Base-by-base conservation (phyloP, 2,113 vertebrate species). In the Dromiciops gliroides region DNA sequence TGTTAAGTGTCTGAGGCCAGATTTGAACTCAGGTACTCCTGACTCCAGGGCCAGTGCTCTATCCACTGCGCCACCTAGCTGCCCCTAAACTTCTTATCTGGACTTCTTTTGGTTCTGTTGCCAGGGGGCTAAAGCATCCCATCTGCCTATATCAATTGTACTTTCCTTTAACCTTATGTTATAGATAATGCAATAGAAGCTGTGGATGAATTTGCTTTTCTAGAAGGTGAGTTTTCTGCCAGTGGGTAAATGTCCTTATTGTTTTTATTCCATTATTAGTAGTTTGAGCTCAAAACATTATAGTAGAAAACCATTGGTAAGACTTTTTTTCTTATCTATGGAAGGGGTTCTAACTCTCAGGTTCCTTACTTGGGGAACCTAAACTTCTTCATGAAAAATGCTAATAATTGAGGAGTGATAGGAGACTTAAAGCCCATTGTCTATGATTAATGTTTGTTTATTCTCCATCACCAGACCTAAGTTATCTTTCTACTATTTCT, bases 171-270 rank as follows among this genome's bases (percentile, higher is more conserved):
- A 19, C 37, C 52, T 50, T 97, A 67, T 97, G 90, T 98, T 96
- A 96, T 98, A 99, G 99, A 99, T 98, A 99, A 99, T 89, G 99
- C 99, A 93, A 99, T 99, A 96, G 99, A 99, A 98, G 99, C 99
- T 94, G 98, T 99, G 91, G 99, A 99, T 96, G 99, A 99, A 98
- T 99, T 99, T 96, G 99, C 99, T 47, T 99, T 99, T 98, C 98
- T 99, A 96, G 99, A 99, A 99, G 99, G 99, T 99, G 98, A 98
- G 98, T 97, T 96, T 90, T 89, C 48, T 0, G 0, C 90, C 14
- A 16, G 0, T 48, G 50, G 51, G 14, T 89, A 51, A 11, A 91
- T 28, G 14, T 91, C 94, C 95, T 48, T 26, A 53, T 24, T 67
- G 9, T 52, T 22, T 67, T 48, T 83, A 90, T 93, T 50, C 7